phyloP scores from a whole-genome alignment of 2,113 vertebrate genomes.

The Hoplias malabaricus region DNA sequence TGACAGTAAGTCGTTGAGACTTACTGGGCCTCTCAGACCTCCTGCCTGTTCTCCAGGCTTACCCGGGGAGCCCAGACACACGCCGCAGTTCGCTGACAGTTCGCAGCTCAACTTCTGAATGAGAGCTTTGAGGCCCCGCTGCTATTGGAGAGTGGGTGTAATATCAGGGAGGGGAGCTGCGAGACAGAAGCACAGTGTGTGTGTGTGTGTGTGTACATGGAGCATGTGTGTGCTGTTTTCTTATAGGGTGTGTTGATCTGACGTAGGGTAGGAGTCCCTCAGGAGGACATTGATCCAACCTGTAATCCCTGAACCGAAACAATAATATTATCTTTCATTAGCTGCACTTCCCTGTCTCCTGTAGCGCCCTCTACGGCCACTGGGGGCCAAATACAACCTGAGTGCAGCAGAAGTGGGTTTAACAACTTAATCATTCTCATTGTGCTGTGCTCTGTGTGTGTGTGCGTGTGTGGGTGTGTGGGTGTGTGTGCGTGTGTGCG shows the following conservation, averaged over 20 bases:
- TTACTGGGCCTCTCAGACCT: not conserved
- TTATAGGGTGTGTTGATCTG: not conserved
- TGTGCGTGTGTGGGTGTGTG: not conserved
- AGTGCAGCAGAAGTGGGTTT: not conserved
- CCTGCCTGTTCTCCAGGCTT: not conserved
- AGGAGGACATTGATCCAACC: constrained; percentile 41
- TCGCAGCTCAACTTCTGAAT: not conserved
- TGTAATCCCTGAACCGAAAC: constrained; percentile 53
- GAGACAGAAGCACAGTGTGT: not conserved
- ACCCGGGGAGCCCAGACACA: not conserved
- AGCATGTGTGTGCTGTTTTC: constrained; percentile 45
- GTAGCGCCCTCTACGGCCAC: not conserved
- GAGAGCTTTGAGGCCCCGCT: not conserved
- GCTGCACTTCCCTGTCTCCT: not conserved
- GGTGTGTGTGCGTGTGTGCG: not conserved
- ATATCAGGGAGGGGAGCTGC: not conserved
- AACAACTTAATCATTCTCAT: too few relatives aligned
- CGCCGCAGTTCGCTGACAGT: not conserved
- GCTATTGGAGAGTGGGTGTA: not conserved
- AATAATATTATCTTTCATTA: constrained; percentile 60
- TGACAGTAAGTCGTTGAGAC: not conserved
- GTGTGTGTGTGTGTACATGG: not conserved
- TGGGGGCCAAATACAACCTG: not conserved
- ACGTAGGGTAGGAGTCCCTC: constrained; percentile 46
- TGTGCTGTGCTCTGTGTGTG: not conserved